Percentiles rank a stretch among this genome's conserved stretches.
Conservation (phyloP, 2,113 vertebrate species). For the Gallinago paraguaiae region DNA sequence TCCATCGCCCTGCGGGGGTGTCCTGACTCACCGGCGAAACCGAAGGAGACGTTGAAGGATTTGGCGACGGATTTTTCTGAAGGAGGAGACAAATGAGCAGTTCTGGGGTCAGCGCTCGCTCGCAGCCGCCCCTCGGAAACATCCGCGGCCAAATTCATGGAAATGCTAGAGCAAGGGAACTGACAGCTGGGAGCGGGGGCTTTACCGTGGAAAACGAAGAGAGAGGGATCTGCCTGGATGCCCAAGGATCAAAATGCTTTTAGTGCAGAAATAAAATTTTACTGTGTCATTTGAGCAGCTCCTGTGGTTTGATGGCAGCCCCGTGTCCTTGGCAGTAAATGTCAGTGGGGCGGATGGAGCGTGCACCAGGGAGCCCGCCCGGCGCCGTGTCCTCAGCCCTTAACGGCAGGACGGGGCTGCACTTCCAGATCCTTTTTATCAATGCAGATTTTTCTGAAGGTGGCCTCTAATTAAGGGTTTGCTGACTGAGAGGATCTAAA, state of each 20-base stretch:
- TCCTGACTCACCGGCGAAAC: not conserved
- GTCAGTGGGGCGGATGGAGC: not conserved
- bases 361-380: not conserved
- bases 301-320: not conserved
- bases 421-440: not conserved
- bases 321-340: slow-evolving; percentile 44
- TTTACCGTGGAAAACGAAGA: not conserved
- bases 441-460: slow-evolving; percentile 56
- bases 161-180: not conserved
- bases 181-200: not conserved
- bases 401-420: not conserved
- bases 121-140: not conserved
- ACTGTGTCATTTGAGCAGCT: slow-evolving; percentile 16
- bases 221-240: not conserved
- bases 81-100: not conserved
- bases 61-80: not conserved
- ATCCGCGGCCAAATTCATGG: not conserved
- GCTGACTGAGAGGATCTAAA: slow-evolving; percentile 58
- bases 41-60: not conserved
- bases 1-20: not conserved
- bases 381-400: not conserved
- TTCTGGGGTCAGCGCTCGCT: not conserved
- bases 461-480: slow-evolving; percentile 66
- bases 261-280: not conserved
- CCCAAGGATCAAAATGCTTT: not conserved